A percentile compares a stretch with the other conserved stretches of the same genome.
Evolutionary conservation across 2,113 vertebrate species (phyloP).

Genomic region (Aythya baeri): DNA sequence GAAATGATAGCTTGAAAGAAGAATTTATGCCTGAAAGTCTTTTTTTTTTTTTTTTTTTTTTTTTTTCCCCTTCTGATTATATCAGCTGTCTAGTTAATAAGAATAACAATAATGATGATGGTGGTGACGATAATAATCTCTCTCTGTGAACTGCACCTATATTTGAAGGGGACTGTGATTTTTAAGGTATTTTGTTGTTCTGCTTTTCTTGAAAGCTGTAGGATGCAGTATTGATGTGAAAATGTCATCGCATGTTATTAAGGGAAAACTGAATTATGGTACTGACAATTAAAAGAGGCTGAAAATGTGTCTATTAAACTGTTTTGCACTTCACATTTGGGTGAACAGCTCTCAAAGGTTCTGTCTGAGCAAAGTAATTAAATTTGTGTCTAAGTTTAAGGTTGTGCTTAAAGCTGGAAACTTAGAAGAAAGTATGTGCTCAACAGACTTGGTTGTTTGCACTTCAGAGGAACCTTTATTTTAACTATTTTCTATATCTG

Average conservation of each 20-base stretch:
- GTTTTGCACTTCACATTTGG: conserved; percentile 57
- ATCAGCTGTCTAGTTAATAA: neutral
- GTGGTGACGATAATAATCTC: neutral
- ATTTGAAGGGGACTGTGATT: neutral
- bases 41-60: too few relatives aligned
- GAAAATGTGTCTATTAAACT: conserved; percentile 47
- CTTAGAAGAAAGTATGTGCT: neutral
- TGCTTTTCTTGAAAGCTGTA: conserved; percentile 11
- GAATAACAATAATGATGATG: neutral
- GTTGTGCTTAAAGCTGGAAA: neutral
- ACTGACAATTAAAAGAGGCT: conserved; percentile 32
- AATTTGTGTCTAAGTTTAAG: conserved; percentile 27
- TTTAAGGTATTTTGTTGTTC: neutral
- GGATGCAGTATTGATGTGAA: neutral
- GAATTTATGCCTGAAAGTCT: neutral
- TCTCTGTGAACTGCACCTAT: neutral
- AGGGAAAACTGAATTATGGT: conserved; percentile 45
- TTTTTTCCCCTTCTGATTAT: neutral
- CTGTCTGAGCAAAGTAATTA: conserved; percentile 48
- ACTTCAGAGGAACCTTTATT: neutral
- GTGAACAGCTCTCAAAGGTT: conserved; percentile 53
- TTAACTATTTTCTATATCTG: neutral
- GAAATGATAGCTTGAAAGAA: neutral
- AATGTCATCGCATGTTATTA: conserved; percentile 50
- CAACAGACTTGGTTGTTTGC: neutral